Conservation (phyloP, 2,797 vertebrate genomes). For the Sebastes glaucus region DNA sequence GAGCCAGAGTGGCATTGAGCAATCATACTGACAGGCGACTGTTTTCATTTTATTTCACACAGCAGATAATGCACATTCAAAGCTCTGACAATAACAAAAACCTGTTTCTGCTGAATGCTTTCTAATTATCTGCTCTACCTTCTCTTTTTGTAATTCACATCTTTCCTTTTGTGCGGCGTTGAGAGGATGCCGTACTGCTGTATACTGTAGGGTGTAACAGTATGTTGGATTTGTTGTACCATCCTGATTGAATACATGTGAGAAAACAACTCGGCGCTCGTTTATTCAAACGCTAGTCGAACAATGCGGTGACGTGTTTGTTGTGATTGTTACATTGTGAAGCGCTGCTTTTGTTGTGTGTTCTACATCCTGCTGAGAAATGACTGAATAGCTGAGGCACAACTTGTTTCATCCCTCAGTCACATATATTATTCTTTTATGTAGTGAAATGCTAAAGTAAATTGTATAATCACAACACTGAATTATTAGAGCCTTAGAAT, state of each 20-base stretch:
- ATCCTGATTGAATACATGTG: not conserved
- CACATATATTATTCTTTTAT: not conserved
- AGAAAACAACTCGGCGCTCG: not conserved
- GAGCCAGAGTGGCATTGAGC: constrained; percentile 27
- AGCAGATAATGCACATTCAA: constrained; percentile 31
- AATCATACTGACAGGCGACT: constrained; percentile 14
- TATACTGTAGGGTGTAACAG: not conserved
- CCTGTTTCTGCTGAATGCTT: constrained; percentile 11
- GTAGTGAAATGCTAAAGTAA: not conserved
- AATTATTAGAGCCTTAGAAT: not conserved
- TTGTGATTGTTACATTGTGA: not conserved
- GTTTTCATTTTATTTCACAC: constrained; percentile 26
- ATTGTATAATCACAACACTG: not conserved
- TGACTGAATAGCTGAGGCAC: not conserved
- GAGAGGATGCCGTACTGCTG: not conserved
- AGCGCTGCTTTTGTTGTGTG: not conserved
- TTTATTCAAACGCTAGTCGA: constrained; percentile 11
- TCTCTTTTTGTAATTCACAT: constrained; percentile 1
- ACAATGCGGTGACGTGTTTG: not conserved
- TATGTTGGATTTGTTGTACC: not conserved
- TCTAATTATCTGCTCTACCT: constrained; percentile 19
- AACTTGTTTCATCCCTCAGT: not conserved
- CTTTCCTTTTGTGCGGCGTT: constrained; percentile 8
- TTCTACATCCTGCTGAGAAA: not conserved
- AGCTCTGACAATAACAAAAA: constrained; percentile 23